Evolutionary conservation across 2,113 vertebrate genomes (phyloP).

Genomic region (Tricholaema leucomelas): DNA sequence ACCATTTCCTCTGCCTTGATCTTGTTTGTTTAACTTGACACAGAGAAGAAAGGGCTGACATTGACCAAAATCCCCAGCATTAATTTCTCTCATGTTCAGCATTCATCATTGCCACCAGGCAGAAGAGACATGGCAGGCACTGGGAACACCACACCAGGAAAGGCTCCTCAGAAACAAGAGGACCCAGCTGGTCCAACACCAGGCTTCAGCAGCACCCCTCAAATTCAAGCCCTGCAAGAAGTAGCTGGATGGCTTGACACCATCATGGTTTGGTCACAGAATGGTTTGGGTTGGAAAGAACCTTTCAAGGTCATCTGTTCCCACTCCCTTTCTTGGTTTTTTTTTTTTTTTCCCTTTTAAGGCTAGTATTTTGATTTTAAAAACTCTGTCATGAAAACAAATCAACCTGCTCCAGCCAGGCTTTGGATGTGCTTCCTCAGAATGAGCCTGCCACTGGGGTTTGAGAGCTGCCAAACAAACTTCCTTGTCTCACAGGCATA

Average conservation of each 20-base stretch:
- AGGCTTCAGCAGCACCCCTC: neutral
- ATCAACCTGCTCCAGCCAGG: neutral
- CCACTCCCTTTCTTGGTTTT: too few species aligned
- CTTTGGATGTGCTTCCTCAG: neutral
- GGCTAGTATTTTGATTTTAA: neutral
- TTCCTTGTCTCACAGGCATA: fast-evolving
- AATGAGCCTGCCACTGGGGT: fast-evolving
- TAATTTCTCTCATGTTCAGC: slow-evolving; percentile 97
- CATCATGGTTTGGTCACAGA: too few species aligned
- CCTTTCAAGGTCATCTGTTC: too few species aligned
- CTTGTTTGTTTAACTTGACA: slow-evolving; percentile 99
- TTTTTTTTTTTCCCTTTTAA: neutral
- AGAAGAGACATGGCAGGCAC: slow-evolving; percentile 77
- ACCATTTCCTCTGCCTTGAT: slow-evolving; percentile 92
- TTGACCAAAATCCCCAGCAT: slow-evolving; percentile 94
- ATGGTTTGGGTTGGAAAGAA: too few species aligned
- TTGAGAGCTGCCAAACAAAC: neutral
- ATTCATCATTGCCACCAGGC: slow-evolving; percentile 95
- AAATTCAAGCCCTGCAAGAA: neutral
- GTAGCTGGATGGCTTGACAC: neutral
- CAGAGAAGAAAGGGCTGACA: slow-evolving; percentile 96
- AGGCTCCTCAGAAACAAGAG: slow-evolving; percentile 12
- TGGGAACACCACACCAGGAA: slow-evolving; percentile 73
- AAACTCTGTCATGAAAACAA: neutral
- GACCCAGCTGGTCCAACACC: neutral